These are phyloP conservation scores for Leptarthrus brevirostris DNA, from an alignment of 2,888 invertebrate genomes.

Conservation along the genomic window DNA sequence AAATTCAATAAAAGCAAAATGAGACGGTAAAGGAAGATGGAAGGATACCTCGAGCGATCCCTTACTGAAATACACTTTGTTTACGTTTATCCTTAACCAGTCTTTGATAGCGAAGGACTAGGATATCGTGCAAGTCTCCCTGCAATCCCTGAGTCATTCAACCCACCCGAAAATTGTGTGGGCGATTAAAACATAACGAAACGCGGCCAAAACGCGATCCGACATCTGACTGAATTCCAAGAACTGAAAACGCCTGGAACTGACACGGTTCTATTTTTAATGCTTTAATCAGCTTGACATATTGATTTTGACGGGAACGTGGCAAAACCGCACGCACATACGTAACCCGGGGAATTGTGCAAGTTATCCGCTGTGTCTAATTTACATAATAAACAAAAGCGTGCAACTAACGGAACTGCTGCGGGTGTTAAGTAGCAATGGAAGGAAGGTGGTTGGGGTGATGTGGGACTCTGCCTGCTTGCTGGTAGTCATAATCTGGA, in stretches of 20 bases:
- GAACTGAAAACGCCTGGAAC: too few relatives aligned
- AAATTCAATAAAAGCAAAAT: not conserved
- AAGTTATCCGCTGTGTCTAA: not conserved
- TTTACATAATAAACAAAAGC: constrained; percentile 40
- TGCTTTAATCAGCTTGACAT: constrained; percentile 25
- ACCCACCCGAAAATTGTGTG: too few relatives aligned
- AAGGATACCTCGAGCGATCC: too few relatives aligned
- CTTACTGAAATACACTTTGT: too few relatives aligned
- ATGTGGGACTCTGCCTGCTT: constrained; percentile 49
- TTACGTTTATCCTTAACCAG: too few relatives aligned
- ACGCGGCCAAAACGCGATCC: too few relatives aligned
- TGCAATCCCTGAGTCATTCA: too few relatives aligned
- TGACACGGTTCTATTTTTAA: constrained; percentile 27
- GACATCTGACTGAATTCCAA: too few relatives aligned
- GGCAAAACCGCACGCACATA: constrained; percentile 14
- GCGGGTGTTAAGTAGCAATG: not conserved
- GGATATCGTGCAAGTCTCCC: too few relatives aligned
- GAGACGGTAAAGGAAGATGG: too few relatives aligned
- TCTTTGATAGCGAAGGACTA: too few relatives aligned
- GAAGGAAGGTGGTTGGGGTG: constrained; percentile 50
- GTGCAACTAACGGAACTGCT: not conserved
- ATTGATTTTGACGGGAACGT: constrained; percentile 8
- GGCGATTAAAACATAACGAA: too few relatives aligned
- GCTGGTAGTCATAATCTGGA: constrained; percentile 57
- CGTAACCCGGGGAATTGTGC: not conserved